Evolutionary conservation across 92 coral and sea anemone species (phyloP).

Genomic region (Isaurus tuberculatus): DNA sequence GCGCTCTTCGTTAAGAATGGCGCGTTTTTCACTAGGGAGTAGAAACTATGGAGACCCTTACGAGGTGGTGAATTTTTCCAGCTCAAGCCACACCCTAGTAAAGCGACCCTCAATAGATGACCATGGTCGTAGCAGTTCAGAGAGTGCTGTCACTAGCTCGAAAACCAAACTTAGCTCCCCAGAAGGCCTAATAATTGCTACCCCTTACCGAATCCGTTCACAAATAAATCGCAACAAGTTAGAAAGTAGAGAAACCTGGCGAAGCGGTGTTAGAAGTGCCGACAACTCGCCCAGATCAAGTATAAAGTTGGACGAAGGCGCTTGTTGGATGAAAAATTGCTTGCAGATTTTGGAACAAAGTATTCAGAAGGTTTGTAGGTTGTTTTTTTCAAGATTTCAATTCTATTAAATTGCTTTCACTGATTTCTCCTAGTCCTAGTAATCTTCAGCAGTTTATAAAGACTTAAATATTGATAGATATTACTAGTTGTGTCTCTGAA

Average conservation of each 20-base stretch:
- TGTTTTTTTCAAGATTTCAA: neutral
- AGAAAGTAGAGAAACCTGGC: neutral
- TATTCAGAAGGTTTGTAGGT: slow-evolving; percentile 27
- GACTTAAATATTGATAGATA: no score
- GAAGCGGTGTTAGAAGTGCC: slow-evolving; percentile 16
- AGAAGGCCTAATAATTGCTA: slow-evolving; percentile 75
- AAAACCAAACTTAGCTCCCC: slow-evolving; percentile 61
- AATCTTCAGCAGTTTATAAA: neutral
- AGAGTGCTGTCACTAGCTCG: slow-evolving; percentile 12
- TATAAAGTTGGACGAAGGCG: slow-evolving; percentile 7
- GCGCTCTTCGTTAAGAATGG: slow-evolving; percentile 52
- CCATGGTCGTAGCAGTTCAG: slow-evolving; percentile 70
- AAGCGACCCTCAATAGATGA: slow-evolving; percentile 42
- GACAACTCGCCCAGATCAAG: slow-evolving; percentile 35
- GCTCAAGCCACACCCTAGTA: slow-evolving; percentile 30
- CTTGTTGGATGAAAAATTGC: slow-evolving; percentile 45
- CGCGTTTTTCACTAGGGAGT: slow-evolving; percentile 48
- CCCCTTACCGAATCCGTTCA: slow-evolving; percentile 46
- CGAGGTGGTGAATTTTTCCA: neutral
- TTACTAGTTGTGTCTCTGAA: no score
- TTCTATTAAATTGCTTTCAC: neutral
- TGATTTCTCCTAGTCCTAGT: neutral
- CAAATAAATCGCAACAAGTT: neutral
- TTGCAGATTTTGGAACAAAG: slow-evolving; percentile 42
- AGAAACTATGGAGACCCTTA: neutral